Base-by-base conservation (phyloP, 2,888 invertebrate genomes). In the Drosophila histrio region DNA sequence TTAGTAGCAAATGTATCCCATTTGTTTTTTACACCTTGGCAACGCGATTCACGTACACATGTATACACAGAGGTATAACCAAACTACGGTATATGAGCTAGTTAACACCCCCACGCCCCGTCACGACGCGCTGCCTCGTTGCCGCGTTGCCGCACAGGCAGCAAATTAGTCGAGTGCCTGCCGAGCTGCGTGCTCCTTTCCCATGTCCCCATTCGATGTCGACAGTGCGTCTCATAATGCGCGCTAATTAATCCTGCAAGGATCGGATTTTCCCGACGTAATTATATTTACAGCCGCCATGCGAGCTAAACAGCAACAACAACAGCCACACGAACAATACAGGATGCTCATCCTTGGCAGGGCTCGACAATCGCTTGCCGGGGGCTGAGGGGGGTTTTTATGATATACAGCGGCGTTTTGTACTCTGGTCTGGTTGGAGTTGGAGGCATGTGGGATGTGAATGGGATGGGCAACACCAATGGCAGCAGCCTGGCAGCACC, bases 201-300 rank as follows among this genome's bases (percentile, higher is more conserved):
- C 41, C 49, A 19, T 44, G 58, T 72, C 72, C 41, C 58, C 72
- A 53, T 36, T 65, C 41, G 59, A 24, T 58, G 62, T 54, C 60
- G 77, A 50, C 81, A 76, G 77, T 76, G 79, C 81, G 84, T 87
- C 87, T 89, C 89, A 89, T 91, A 91, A 91, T 91, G 89, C 85
- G 79, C 89, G 89, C 89, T 91, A 91, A 91, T 91, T 91, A 91
- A 91, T 91, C 91, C 91, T 87, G 86, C 82, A 89, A 91, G 91
- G 90, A 91, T 91, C 91, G 89, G 90, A 90, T 91, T 91, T 90
- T 90, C 76, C 86, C 80, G 80, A 83, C 84, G 84, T 89, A 89
- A 89, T 89, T 89, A 89, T 87, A 88, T 83, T 84, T 84, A 87
- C 79, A 81, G 81, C 88, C 84, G 85, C 87, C 83, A 82, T 87